Evolutionary conservation across 1,140 invertebrate species (phyloP), one percentile per base, ranked within the genome.

Genomic region (Agrypnia vestita): DNA sequence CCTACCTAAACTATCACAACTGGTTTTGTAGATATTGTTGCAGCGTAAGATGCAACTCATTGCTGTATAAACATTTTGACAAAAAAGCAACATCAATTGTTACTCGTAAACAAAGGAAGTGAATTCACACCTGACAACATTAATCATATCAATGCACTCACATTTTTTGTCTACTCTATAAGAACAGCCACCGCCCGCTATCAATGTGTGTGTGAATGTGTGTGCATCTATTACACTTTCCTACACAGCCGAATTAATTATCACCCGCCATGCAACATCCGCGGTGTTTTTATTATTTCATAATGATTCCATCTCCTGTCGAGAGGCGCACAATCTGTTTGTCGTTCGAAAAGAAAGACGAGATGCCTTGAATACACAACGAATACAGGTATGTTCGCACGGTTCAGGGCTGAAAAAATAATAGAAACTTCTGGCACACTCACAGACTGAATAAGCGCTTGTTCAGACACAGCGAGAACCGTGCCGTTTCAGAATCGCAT

Each of bases 31-130:
- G 13, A 59, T 10, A 21, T 8, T 19, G 13, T 19, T n/a, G n/a
- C n/a, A n/a, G n/a, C n/a, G n/a, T n/a, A n/a, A n/a, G n/a, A n/a
- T n/a, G n/a, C n/a, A 21, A 15, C 15, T 59, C 17, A 21, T 11
- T 17, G 12, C 55, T 1, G 61, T n/a, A 10, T 35, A 64, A 62
- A 64, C 10, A 64, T 64, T 43, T 15, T 3, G n/a, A 43, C 55
- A n/a, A 64, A 64, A 64, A 43, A 12, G n/a, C 61, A 64, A 64
- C 21, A 43, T 19, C 61, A 11, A 64, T 64, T 64, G 61, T 64
- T 64, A 64, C 25, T 43, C 6, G n/a, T 8, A 64, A 35, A 64
- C 21, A 64, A 35, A 64, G 25, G 61, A 64, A 35, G 35, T 64
- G n/a, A 64, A 64, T 12, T 64, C 61, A 64, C 61, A 64, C 25